Percentiles rank a stretch among this genome's conserved stretches.
phyloP scores from a whole-genome alignment of 2,888 invertebrate genomes.

The Trissoscelio sp. region DNA sequence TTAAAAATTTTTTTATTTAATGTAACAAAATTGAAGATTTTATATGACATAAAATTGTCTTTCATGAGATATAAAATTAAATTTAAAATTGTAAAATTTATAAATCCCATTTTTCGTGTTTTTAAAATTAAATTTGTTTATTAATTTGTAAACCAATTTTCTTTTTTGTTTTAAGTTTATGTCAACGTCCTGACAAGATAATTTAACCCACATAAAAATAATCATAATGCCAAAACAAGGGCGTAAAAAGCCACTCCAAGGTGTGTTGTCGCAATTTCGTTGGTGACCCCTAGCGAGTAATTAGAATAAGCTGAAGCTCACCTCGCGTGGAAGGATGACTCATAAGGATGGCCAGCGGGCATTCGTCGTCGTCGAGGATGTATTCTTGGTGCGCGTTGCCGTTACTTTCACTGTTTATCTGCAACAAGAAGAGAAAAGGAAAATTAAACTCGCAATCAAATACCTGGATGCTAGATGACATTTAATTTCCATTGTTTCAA shows the following conservation, averaged over 20 bases:
- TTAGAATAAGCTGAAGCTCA: conserved; percentile 85
- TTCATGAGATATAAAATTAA: no score
- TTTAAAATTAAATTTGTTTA: no score
- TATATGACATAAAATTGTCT: no score
- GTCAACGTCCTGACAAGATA: conserved; percentile 23
- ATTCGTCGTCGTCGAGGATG: conserved; percentile 98
- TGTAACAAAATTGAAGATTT: no score
- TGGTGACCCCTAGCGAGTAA: conserved; percentile 35
- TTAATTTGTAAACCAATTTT: no score
- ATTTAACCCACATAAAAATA: conserved; percentile 36
- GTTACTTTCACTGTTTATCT: conserved; percentile 84
- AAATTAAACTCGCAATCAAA: conserved; percentile 48
- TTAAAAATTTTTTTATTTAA: no score
- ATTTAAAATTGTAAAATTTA: no score
- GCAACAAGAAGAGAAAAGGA: conserved; percentile 49
- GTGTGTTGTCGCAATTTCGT: not conserved
- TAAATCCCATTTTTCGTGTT: no score
- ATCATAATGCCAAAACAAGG: conserved; percentile 7
- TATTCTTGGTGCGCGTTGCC: conserved; percentile 92
- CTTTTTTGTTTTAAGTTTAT: not conserved
- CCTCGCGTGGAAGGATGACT: conserved; percentile 93
- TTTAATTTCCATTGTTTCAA: conserved; percentile 55
- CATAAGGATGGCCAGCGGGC: conserved; percentile 97
- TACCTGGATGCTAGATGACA: conserved; percentile 24
- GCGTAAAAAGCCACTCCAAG: conserved; percentile 5